These are phyloP conservation scores for Aptenodytes forsteri DNA, from an alignment of 2,113 vertebrate genomes.

Conservation along the genomic window DNA sequence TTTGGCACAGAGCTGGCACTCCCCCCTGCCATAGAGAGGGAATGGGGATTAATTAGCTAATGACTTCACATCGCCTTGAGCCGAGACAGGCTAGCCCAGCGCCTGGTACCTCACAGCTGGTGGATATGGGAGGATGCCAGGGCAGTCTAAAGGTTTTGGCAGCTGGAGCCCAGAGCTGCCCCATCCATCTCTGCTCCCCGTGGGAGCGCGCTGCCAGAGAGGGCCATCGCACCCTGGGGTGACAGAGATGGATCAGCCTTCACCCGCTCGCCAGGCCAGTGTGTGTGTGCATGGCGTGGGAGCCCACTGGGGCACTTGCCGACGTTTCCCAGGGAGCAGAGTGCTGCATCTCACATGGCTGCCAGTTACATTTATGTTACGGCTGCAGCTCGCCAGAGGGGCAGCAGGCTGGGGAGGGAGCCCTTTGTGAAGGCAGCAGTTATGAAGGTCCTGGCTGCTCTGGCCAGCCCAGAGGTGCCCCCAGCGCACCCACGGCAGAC, in stretches of 20 bases:
- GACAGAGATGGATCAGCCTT: not conserved
- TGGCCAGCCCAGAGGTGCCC: not conserved
- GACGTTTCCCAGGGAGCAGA: not conserved
- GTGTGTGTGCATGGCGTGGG: not conserved
- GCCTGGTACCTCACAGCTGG: not conserved
- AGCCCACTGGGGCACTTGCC: not conserved
- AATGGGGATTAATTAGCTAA: not conserved
- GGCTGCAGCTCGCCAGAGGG: not conserved
- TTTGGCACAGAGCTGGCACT: not conserved
- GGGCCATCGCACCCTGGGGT: not conserved
- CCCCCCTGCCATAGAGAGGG: not conserved
- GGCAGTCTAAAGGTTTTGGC: not conserved
- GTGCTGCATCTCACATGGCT: not conserved
- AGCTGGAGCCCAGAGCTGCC: not conserved
- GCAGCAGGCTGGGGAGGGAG: not conserved
- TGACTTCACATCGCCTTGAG: not conserved
- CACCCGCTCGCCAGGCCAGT: not conserved
- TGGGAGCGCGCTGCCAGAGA: not conserved
- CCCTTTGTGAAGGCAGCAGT: not conserved
- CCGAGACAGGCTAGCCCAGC: not conserved
- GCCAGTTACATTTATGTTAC: not conserved
- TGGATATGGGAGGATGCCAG: not conserved
- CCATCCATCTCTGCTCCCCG: not conserved
- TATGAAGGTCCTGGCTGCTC: not conserved
- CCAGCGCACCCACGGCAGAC: not conserved